Evolutionary conservation across 2,113 vertebrate species (phyloP), one percentile per base, ranked within the genome.

Genomic region (Progne subis): DNA sequence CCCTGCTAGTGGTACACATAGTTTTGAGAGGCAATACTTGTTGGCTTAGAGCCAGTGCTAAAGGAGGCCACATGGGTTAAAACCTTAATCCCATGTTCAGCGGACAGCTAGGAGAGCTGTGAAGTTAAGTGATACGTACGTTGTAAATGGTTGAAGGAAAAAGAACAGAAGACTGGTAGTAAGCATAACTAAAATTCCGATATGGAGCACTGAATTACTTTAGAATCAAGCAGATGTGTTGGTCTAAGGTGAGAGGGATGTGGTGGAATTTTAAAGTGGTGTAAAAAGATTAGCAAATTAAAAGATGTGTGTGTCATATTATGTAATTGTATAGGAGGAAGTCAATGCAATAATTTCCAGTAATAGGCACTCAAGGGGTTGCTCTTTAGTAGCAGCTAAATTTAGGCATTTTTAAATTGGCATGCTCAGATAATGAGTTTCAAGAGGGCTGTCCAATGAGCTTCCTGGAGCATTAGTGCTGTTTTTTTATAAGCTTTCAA

Each of bases 401-500:
- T 95, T 90, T 94, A 94, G 76, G 79, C 20, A 82, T 90, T 93
- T 94, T 86, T 67, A 67, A 93, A 75, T 86, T 90, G 55, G 59
- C 8, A 0, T 70, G 39, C 43, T 68, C 31, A 75, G 68, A 63
- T 94, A 90, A 92, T 94, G 92, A 93, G 50, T 74, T 94, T 93
- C 82, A 94, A 67, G 46, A 90, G 34, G 61, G 18, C 56, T 95
- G 52, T 78, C 95, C 96, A 92, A 56, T 93, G 79, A 86, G 80
- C 55, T 93, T 93, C 64, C 56, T 81, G 64, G 68, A 59, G 85
- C 64, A 71, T 91, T 96, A 88, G 67, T 70, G 88, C 49, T 90
- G 72, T 81, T 94, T 96, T 94, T 90, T 95, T 18, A 67, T 88
- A 94, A 84, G 72, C 65, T 96, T 81, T 94, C 72, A 70, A 93